Evolutionary conservation across 2,797 vertebrate genomes (phyloP).

Genomic region (Chrosomus eos): DNA sequence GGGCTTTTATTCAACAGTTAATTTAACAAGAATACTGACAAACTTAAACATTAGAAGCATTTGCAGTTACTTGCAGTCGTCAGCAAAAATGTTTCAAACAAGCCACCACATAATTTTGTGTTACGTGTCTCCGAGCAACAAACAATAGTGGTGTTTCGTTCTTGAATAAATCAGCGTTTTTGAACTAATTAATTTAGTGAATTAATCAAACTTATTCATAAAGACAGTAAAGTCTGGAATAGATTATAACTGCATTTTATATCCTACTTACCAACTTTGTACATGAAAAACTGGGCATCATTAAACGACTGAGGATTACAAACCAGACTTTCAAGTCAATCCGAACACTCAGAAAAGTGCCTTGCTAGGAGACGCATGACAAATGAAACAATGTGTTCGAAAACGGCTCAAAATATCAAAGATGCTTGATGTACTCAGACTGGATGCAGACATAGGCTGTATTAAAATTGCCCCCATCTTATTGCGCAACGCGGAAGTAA

Average conservation of each 20-base stretch:
- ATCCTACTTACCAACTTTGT: too few species aligned
- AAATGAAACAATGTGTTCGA: background rate
- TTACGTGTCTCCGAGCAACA: background rate
- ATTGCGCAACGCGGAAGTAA: too few species aligned
- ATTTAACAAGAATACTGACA: background rate
- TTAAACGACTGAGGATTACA: background rate
- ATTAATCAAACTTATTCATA: background rate
- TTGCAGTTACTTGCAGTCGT: too few species aligned
- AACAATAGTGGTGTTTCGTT: background rate
- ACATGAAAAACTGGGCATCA: too few species aligned
- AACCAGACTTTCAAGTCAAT: background rate
- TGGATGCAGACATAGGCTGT: background rate
- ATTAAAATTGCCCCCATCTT: background rate
- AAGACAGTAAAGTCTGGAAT: background rate
- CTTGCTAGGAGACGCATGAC: background rate
- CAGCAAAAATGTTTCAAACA: background rate
- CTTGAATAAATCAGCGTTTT: background rate
- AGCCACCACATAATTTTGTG: background rate
- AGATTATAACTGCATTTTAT: background rate
- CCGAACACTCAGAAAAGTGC: background rate
- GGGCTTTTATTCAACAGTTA: background rate
- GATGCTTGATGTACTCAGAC: too few species aligned
- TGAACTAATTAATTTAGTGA: background rate
- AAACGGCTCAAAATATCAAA: too few species aligned
- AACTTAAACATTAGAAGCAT: background rate